Evolutionary conservation across 2,113 vertebrate species (phyloP).

Genomic region (Zootoca vivipara): DNA sequence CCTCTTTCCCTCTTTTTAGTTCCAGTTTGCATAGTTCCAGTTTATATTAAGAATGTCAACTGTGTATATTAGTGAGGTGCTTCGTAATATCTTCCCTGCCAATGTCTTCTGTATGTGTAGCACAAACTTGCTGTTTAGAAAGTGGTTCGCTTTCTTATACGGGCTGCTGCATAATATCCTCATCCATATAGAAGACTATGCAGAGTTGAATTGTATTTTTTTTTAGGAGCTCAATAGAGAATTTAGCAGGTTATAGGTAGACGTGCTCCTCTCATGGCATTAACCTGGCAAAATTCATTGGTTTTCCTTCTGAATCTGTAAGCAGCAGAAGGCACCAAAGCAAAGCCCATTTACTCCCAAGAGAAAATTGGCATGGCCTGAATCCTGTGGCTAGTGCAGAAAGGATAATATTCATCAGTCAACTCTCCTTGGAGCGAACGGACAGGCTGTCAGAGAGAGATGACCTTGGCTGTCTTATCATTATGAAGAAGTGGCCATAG

Average conservation of each 20-base stretch:
- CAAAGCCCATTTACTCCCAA: background rate
- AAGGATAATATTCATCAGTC: background rate
- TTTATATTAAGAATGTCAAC: accelerated
- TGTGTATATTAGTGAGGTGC: background rate
- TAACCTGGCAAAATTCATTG: background rate
- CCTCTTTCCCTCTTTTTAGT: background rate
- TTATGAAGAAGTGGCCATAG: background rate
- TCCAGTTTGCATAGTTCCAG: background rate
- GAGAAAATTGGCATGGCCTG: background rate
- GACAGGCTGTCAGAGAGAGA: background rate
- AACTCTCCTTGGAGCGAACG: background rate
- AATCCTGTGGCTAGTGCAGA: background rate
- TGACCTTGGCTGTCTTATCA: constrained; percentile 1
- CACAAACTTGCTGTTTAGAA: background rate
- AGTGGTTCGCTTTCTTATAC: background rate
- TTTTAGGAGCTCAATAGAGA: background rate
- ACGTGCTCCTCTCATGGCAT: background rate
- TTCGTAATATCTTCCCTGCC: background rate
- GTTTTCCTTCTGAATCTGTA: background rate
- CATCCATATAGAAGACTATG: background rate
- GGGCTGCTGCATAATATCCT: background rate
- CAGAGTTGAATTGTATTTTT: background rate
- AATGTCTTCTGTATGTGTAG: background rate
- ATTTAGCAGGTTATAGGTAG: background rate
- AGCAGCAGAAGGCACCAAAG: background rate